Base-by-base conservation (phyloP, 2,888 invertebrate genomes). In the Thysanoteuthis rhombus region DNA sequence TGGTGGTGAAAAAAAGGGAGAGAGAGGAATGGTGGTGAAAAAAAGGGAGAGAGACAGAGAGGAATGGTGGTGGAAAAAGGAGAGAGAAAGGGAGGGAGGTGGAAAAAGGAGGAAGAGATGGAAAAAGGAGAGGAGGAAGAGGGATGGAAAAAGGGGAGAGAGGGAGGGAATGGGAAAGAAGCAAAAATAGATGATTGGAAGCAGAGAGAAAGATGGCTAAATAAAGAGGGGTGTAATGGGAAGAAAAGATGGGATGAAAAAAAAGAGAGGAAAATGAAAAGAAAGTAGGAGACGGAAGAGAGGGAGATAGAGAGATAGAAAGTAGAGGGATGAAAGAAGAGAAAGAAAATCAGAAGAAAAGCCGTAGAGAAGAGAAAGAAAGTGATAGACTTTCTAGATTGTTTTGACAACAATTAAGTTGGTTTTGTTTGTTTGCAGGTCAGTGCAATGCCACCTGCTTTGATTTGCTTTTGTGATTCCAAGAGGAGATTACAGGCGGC, bases 401-500 rank as follows among this genome's bases (percentile, higher is more conserved):
- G 75, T 75, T 75, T 75, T n/a, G 75, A 75, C 75, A 75, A 75
- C 75, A 75, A 75, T 75, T 75, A 75, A 75, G n/a, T 75, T 75
- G 75, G n/a, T 75, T 75, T 75, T 36, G n/a, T 58, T 58, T 58
- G 58, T 75, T 75, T 75, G 75, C 75, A 75, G 75, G 75, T 75
- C 75, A 75, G 75, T 75, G 75, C n/a, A 75, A 75, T 75, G 75
- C 75, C 75, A 75, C 36, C 75, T 75, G 36, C 75, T 75, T n/a
- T 75, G 75, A 75, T 75, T 75, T 75, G 75, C 75, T 75, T 16
- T 75, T n/a, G 75, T 75, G 75, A 75, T 75, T 75, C 75, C 36
- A 16, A 16, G n/a, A 75, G 75, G n/a, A 75, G 75, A 75, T 75
- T 75, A 75, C n/a, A n/a, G 12, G 12, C n/a, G 8, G 75, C 75